These are phyloP conservation scores for Amphipyra tragopoginis DNA, from an alignment of 2,888 invertebrate genomes.

Conservation along the genomic window DNA sequence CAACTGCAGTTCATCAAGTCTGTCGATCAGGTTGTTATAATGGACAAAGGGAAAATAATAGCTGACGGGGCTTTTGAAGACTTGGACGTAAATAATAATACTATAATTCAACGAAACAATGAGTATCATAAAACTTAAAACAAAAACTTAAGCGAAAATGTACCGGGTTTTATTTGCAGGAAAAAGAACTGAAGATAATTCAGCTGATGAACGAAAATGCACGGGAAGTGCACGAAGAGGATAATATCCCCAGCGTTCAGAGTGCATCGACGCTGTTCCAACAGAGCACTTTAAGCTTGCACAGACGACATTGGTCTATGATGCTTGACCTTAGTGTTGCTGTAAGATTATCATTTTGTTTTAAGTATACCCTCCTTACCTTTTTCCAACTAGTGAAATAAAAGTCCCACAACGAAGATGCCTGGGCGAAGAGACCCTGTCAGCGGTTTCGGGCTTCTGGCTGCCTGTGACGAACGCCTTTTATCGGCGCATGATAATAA, in stretches of 20 bases:
- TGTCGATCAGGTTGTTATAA: conserved; percentile 90
- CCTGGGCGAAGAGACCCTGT: too few relatives aligned
- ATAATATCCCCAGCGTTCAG: conserved; percentile 57
- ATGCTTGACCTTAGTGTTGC: conserved; percentile 71
- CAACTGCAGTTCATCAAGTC: conserved; percentile 94
- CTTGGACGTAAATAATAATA: conserved; percentile 71
- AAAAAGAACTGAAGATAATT: conserved; percentile 77
- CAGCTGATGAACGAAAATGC: conserved; percentile 79
- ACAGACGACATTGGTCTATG: conserved; percentile 73
- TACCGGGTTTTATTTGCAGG: conserved; percentile 60
- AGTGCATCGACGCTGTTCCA: conserved; percentile 61
- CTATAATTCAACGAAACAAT: background rate
- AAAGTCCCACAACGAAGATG: too few relatives aligned
- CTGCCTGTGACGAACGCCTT: too few relatives aligned
- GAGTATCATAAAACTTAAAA: background rate
- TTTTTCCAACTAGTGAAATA: background rate
- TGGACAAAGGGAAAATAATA: conserved; percentile 80
- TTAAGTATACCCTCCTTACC: background rate
- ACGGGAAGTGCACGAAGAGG: conserved; percentile 77
- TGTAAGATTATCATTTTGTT: conserved; percentile 60
- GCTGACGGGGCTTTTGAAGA: conserved; percentile 79
- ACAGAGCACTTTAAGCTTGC: conserved; percentile 74
- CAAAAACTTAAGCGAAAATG: background rate
- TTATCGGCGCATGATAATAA: too few relatives aligned
- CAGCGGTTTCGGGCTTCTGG: too few relatives aligned